Percentiles rank a stretch among this genome's conserved stretches.
These are phyloP conservation scores for Cheilosia grossa DNA, from an alignment of 2,888 invertebrate species.

Conservation along the genomic window DNA sequence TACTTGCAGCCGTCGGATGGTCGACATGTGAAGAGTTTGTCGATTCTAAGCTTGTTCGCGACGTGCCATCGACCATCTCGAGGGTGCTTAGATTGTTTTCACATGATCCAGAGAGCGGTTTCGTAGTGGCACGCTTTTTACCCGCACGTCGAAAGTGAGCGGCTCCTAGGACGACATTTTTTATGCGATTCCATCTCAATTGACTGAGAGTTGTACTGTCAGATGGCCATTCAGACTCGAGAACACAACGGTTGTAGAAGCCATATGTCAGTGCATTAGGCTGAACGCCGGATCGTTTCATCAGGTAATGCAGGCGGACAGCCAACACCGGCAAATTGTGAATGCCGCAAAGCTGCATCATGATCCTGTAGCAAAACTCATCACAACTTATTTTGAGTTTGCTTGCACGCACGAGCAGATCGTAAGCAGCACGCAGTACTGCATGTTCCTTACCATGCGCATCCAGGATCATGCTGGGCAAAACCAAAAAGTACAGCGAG, in stretches of 20 bases:
- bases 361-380: conserved; percentile 98
- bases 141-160: conserved; percentile 94
- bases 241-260: conserved; percentile 90
- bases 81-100: conserved; percentile 82
- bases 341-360: conserved; percentile 99
- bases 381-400: conserved; percentile 94
- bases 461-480: conserved; percentile 92
- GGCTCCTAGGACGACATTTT: conserved; percentile 95
- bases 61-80: conserved; percentile 82
- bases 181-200: conserved; percentile 95
- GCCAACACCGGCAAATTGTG: conserved; percentile 97
- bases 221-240: conserved; percentile 97
- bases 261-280: conserved; percentile 99
- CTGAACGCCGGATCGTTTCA: conserved; percentile 96
- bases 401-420: conserved; percentile 94
- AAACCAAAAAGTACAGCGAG: conserved; percentile 97
- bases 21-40: conserved; percentile 78
- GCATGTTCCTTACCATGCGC: conserved; percentile 89
- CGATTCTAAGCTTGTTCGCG: conserved; percentile 83
- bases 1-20: conserved; percentile 74
- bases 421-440: conserved; percentile 91
- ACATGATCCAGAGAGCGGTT: conserved; percentile 81
- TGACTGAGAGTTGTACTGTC: conserved; percentile 90
- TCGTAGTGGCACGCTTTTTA: conserved; percentile 85
- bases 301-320: conserved; percentile 94